Percentiles rank a stretch among this genome's conserved stretches.
Conservation (phyloP, 2,113 vertebrate species). For the Lepidothrix coronata region DNA sequence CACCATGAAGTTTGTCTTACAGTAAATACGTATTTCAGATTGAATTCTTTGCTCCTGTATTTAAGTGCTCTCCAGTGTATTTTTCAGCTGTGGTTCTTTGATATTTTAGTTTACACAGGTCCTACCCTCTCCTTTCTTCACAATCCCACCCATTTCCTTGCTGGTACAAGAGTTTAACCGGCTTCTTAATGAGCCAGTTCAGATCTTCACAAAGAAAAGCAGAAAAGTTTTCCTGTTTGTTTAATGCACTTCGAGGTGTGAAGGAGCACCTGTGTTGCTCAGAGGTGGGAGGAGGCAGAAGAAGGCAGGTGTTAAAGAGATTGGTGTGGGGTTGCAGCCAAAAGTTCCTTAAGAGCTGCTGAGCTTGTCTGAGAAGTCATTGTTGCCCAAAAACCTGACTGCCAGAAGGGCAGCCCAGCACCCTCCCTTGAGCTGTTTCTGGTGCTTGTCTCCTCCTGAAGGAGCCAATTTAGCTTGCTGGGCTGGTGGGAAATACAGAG, state of each 20-base stretch:
- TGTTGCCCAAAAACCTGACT: neutral
- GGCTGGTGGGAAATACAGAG: neutral
- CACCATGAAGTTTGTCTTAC: neutral
- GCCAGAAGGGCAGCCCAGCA: neutral
- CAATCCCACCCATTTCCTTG: neutral
- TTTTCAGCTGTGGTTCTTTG: neutral
- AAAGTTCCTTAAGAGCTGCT: neutral
- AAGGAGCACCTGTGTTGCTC: neutral
- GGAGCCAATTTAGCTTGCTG: neutral
- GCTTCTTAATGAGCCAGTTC: neutral
- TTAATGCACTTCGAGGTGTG: neutral
- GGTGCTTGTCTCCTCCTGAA: neutral
- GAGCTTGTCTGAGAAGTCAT: neutral
- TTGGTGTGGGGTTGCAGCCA: neutral
- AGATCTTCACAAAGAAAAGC: neutral
- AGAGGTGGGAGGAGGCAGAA: neutral
- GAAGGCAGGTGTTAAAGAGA: neutral
- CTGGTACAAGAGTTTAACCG: neutral
- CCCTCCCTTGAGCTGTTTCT: neutral
- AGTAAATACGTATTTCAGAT: neutral
- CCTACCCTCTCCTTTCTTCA: neutral
- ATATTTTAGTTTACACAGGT: neutral
- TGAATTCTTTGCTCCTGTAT: neutral
- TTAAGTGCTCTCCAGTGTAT: neutral
- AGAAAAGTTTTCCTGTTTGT: neutral